Evolutionary conservation across 2,113 vertebrate species (phyloP).

Genomic region (Myodes glareolus): DNA sequence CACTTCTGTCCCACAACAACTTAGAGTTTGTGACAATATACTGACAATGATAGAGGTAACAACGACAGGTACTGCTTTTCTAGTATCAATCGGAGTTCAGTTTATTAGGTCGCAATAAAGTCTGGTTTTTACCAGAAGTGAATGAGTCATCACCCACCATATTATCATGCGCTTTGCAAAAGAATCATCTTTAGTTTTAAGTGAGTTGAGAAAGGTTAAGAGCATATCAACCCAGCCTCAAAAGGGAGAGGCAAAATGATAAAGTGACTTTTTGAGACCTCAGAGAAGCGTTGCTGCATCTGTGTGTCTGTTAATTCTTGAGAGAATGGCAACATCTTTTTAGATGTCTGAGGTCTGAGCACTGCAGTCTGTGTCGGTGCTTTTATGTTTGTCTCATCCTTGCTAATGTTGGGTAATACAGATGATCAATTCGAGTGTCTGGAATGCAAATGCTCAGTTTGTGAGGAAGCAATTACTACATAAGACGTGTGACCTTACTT

Average conservation of each 20-base stretch:
- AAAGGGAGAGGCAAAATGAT: not conserved
- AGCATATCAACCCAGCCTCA: not conserved
- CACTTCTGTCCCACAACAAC: not conserved
- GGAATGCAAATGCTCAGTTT: not conserved
- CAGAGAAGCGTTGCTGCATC: not conserved
- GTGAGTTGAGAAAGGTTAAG: constrained; percentile 61
- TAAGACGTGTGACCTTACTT: not conserved
- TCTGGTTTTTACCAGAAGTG: constrained; percentile 63
- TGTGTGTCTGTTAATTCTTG: not conserved
- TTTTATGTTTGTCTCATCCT: not conserved
- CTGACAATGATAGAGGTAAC: constrained; percentile 53
- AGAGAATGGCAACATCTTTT: not conserved
- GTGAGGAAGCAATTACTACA: not conserved
- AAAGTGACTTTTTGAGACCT: not conserved
- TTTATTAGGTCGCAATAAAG: constrained; percentile 58
- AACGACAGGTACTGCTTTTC: constrained; percentile 65
- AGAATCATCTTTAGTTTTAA: not conserved
- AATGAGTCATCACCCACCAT: constrained; percentile 59
- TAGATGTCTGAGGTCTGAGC: not conserved
- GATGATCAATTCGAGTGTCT: not conserved
- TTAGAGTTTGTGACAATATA: not conserved
- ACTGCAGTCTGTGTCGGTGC: not conserved
- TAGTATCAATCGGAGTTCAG: constrained; percentile 67
- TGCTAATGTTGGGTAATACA: not conserved
- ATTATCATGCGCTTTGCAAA: constrained; percentile 42